Evolutionary conservation across 2,113 vertebrate species (phyloP), one percentile per base, ranked within the genome.

Genomic region (Regulus satrapa): DNA sequence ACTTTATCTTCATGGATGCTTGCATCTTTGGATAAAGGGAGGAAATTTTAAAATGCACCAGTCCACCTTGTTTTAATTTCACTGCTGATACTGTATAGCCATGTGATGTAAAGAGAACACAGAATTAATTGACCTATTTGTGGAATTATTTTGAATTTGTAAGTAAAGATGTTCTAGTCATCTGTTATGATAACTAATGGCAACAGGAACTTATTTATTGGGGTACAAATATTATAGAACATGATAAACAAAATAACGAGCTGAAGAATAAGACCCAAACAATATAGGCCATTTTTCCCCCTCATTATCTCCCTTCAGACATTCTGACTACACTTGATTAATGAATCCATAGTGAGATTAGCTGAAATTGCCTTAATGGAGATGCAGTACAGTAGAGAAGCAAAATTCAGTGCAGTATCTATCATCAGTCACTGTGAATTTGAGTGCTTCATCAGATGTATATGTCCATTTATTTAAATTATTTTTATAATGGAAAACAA

Each of bases 341-440:
- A 96, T 97, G 92, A 94, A 96, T 84, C 79, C 77, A 56, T 68
- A 88, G 90, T 83, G 51, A 97, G 90, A 95, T 96, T 96, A 97
- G 88, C 85, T 95, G 88, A 93, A 97, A 93, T 96, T 95, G 72
- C 82, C 73, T 95, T 97, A 94, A 96, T 95, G 94, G 92, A 94
- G 89, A 87, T 61, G 61, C 86, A 89, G 52, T 91, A 49, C 40
- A 81, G 59, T 49, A 88, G 68, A 92, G 88, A 77, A 86, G 72
- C 63, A 93, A 83, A 95, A 93, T 90, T 84, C 86, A 80, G 72
- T 72, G 43, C 45, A 41, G 61, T 68, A 92, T 86, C 79, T 83
- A 73, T 93, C 64, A 86, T 94, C 82, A 93, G 88, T 88, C 94
- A 92, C 48, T 72, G 63, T 71, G 68, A 77, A 83, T 74, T 88